These are phyloP conservation scores for Therioaphis trifolii DNA, from an alignment of 2,888 invertebrate genomes.

Conservation along the genomic window DNA sequence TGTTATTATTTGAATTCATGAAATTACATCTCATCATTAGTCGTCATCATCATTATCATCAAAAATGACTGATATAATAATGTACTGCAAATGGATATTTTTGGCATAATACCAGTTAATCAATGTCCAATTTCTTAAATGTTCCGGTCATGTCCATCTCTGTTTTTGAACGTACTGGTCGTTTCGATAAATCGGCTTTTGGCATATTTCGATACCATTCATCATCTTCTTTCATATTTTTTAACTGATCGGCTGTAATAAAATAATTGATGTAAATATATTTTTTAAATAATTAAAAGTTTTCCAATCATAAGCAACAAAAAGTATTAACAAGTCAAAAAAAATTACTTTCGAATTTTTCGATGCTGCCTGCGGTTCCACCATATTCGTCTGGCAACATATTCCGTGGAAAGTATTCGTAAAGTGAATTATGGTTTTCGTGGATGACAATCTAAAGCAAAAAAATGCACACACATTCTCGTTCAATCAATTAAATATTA, in stretches of 20 bases:
- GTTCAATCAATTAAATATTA: not conserved
- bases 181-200: slow-evolving; percentile 51
- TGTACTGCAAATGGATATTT: too few species aligned
- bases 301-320: not conserved
- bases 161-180: slow-evolving; percentile 1
- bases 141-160: slow-evolving; percentile 46
- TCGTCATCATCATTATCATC: too few species aligned
- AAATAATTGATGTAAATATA: too few species aligned
- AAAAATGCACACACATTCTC: not conserved
- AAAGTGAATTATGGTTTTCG: slow-evolving; percentile 35
- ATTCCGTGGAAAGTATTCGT: slow-evolving; percentile 33
- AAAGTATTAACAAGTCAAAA: not conserved
- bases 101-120: not conserved
- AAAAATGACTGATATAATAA: too few species aligned
- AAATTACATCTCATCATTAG: too few species aligned
- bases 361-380: slow-evolving; percentile 38
- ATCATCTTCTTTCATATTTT: slow-evolving; percentile 41
- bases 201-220: slow-evolving; percentile 48
- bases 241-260: too few species aligned
- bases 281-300: not conserved
- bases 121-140: slow-evolving; percentile 47
- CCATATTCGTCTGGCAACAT: slow-evolving; percentile 49
- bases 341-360: slow-evolving; percentile 48
- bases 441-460: slow-evolving; percentile 40
- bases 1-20: too few species aligned